phyloP scores from a whole-genome alignment of 1,140 invertebrate species.

The Nasonia longicornis region DNA sequence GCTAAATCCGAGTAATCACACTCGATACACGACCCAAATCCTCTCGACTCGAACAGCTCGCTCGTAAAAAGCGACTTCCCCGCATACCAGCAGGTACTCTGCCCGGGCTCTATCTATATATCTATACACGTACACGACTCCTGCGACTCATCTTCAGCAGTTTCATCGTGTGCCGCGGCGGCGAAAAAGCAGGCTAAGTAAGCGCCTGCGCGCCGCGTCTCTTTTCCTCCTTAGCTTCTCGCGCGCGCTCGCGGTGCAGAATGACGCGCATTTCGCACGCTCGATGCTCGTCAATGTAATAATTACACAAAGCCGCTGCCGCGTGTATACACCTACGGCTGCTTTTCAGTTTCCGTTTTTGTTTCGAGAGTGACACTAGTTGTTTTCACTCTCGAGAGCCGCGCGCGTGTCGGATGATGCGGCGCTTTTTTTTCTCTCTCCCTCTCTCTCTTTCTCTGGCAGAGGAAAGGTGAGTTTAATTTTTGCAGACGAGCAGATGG shows the following conservation, averaged over 20 bases:
- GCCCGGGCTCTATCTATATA: too few relatives aligned
- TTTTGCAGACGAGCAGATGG: not conserved
- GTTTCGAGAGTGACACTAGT: not conserved
- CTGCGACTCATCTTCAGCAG: not conserved
- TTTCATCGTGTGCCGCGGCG: not conserved
- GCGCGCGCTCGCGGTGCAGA: slow-evolving; percentile 38
- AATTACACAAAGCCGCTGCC: slow-evolving; percentile 51
- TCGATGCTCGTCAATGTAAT: slow-evolving; percentile 54
- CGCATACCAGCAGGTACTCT: too few relatives aligned
- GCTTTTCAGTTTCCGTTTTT: slow-evolving; percentile 22
- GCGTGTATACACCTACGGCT: slow-evolving; percentile 12
- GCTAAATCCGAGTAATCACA: not conserved
- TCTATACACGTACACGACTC: not conserved
- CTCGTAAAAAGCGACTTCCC: too few relatives aligned
- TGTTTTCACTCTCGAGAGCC: not conserved
- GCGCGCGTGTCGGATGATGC: not conserved
- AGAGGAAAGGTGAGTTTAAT: not conserved
- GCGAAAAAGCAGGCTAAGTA: not conserved
- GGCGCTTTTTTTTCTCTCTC: not conserved
- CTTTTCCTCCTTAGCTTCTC: not conserved
- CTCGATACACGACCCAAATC: not conserved
- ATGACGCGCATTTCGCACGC: slow-evolving; percentile 56
- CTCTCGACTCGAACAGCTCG: too few relatives aligned
- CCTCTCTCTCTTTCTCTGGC: not conserved
- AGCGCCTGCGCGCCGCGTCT: not conserved